Evolutionary conservation across 2,888 invertebrate genomes (phyloP).

Genomic region (Drosophila austrosaltans): DNA sequence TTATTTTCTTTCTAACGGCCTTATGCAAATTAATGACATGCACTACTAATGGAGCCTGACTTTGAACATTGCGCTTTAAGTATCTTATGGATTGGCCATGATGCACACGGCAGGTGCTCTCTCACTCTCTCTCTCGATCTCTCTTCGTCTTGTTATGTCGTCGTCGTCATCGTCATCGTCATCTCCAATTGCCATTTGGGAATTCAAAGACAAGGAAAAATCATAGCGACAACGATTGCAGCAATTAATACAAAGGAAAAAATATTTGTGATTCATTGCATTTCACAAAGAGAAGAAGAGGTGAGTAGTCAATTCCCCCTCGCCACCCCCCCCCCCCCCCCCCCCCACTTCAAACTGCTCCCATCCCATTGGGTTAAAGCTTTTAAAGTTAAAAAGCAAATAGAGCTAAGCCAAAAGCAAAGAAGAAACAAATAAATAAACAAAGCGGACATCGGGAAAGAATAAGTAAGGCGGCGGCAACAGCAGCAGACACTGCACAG

Average conservation of each 20-base stretch:
- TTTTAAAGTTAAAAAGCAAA: slow-evolving; percentile 60
- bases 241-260: slow-evolving; percentile 51
- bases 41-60: slow-evolving; percentile 71
- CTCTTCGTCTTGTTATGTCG: neutral
- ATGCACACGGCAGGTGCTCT: slow-evolving; percentile 1
- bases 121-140: neutral
- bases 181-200: slow-evolving; percentile 11
- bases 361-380: slow-evolving; percentile 17
- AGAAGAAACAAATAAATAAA: slow-evolving; percentile 50
- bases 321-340: neutral
- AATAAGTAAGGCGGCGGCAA: neutral
- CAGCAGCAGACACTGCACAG: neutral
- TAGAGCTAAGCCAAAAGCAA: slow-evolving; percentile 58
- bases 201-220: slow-evolving; percentile 16
- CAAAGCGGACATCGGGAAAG: slow-evolving; percentile 28
- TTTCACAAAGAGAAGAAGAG: slow-evolving; percentile 6
- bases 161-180: neutral
- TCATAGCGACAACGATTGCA: slow-evolving; percentile 34
- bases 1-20: slow-evolving; percentile 57
- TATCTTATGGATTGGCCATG: slow-evolving; percentile 20
- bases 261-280: slow-evolving; percentile 53
- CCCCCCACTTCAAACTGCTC: neutral
- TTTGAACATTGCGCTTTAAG: slow-evolving; percentile 20
- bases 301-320: neutral
- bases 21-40: slow-evolving; percentile 73